Conservation (phyloP, 1,140 invertebrate species). For the Portunus trituberculatus region DNA sequence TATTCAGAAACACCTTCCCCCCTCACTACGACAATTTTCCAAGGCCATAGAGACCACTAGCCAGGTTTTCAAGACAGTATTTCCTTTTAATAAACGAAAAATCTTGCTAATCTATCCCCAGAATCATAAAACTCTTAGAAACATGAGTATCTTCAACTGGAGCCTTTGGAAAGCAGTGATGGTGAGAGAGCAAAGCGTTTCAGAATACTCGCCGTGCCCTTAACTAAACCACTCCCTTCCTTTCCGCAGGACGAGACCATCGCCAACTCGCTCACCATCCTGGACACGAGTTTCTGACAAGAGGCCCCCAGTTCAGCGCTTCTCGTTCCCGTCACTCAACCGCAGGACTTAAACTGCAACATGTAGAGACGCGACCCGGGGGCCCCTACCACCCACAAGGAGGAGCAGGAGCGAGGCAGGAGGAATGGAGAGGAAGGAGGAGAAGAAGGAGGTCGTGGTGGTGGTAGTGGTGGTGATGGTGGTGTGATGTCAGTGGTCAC, state of each 20-base stretch:
- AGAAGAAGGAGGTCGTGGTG: not conserved
- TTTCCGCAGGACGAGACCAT: conserved; percentile 69
- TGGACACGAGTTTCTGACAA: conserved; percentile 73
- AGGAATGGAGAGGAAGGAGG: not conserved
- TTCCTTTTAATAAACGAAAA: too few relatives aligned
- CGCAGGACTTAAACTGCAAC: conserved; percentile 70
- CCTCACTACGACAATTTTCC: too few relatives aligned
- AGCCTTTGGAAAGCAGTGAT: too few relatives aligned
- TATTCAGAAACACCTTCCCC: too few relatives aligned
- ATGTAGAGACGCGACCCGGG: conserved; percentile 71
- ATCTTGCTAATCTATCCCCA: too few relatives aligned
- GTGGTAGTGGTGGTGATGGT: not conserved
- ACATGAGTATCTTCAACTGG: too few relatives aligned
- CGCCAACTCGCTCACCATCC: conserved; percentile 73
- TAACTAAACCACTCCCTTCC: not conserved
- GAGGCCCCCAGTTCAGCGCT: conserved; percentile 64
- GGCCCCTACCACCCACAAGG: conserved; percentile 3
- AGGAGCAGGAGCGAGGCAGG: not conserved
- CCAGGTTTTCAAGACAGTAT: too few relatives aligned
- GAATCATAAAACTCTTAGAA: too few relatives aligned
- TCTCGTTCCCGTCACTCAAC: conserved; percentile 41
- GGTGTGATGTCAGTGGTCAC: not conserved
- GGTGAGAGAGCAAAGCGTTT: too few relatives aligned
- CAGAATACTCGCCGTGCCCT: too few relatives aligned
- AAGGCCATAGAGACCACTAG: too few relatives aligned